Percentiles rank a stretch among this genome's conserved stretches.
Evolutionary conservation across 2,888 invertebrate genomes (phyloP).

Genomic region (Dasysyrphus tricinctus): DNA sequence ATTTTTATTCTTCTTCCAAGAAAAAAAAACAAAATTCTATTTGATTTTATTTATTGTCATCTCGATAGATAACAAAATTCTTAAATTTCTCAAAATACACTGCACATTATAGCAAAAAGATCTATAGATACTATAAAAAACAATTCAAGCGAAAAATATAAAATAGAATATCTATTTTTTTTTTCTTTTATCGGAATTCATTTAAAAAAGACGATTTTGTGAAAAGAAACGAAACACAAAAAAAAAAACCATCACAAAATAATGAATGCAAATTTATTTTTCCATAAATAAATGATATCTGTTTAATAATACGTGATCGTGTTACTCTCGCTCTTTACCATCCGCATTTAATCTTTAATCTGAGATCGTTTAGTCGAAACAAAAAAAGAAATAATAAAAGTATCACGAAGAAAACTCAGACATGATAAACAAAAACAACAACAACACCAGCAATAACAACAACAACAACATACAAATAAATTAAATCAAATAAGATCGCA

Average conservation of each 20-base stretch:
- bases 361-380: conserved; percentile 29
- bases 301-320: conserved; percentile 66
- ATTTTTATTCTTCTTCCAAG: conserved; percentile 2
- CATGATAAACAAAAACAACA: conserved; percentile 34
- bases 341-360: conserved; percentile 52
- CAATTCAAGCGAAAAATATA: neutral
- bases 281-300: conserved; percentile 52
- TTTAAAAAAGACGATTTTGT: conserved; percentile 1
- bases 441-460: neutral
- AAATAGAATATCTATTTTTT: neutral
- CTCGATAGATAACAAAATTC: neutral
- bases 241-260: conserved; percentile 16
- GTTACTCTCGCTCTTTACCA: conserved; percentile 55
- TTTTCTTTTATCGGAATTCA: conserved; percentile 19
- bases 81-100: conserved; percentile 21
- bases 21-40: conserved; percentile 4
- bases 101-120: conserved; percentile 7
- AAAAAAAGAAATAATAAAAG: conserved; percentile 12
- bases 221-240: conserved; percentile 30
- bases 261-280: conserved; percentile 46
- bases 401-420: conserved; percentile 46
- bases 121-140: neutral
- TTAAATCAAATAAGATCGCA: conserved; percentile 35
- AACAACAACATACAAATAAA: conserved; percentile 22
- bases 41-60: conserved; percentile 1